Base-by-base conservation (phyloP, 2,797 vertebrate genomes). In the Notoglanidium macrostoma region DNA sequence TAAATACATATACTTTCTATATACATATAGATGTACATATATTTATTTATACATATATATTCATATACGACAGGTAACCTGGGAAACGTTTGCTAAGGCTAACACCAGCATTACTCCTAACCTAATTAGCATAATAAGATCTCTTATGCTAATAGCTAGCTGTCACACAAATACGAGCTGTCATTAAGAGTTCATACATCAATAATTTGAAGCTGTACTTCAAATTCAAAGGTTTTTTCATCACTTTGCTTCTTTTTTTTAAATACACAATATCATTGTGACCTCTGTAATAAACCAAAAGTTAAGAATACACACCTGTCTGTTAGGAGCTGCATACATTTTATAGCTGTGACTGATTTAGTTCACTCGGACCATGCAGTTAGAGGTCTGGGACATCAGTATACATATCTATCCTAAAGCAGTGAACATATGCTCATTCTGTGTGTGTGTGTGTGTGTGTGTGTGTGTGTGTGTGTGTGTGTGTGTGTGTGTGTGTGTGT, bases 331-430 rank as follows among this genome's bases (percentile, higher is more conserved):
- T 12, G 10, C 3, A 1, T 73, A 76, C 12, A 74, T 76, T 76
- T 76, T 51, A 54, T 76, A 76, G 73, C 73, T 76, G n/a, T 54
- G 73, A 29, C 73, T 76, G 54, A 54, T 76, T 76, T 54, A 76
- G 26, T 4, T 29, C 49, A 29, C 14, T 76, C 11, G 3, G 40
- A 76, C 26, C 72, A 7, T n/a, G 73, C 46, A 51, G 72, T 74
- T 74, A 49, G 23, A 74, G 72, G 72, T 74, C 49, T 74, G 35
- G 17, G 17, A 21, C 35, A 23, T 74, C 12, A 49, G 51, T 55
- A 21, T 78, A 29, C 35, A 21, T 78, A 29, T 76, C 14, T 14
- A 78, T 55, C 17, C 76, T 78, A 32, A 55, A 74, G 72, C 72
- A 14, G 46, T 49, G 46, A 49, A 49, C 46, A 49, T 49, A 49